Evolutionary conservation across 1,140 invertebrate genomes (phyloP), one percentile per base, ranked within the genome.

Genomic region (Ctenoplectra terminalis): DNA sequence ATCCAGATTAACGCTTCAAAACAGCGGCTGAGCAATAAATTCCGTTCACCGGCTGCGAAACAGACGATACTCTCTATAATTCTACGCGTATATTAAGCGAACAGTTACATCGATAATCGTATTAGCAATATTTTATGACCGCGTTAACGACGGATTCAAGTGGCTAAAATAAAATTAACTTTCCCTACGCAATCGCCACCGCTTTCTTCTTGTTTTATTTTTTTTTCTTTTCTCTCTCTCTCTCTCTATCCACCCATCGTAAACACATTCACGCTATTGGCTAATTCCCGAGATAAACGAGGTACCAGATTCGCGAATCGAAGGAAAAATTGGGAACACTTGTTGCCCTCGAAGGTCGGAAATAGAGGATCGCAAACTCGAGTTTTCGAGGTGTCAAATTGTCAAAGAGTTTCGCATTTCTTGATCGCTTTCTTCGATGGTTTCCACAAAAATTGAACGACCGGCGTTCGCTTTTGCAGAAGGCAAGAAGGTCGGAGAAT

Each of bases 1-100:
- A 69, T 81, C 46, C 72, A 48, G 56, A 84, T 87, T 81, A 87
- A 87, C 76, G 70, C 69, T 83, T 86, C 54, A 81, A 77, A 82
- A 86, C 81, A 50, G 58, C 48, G 66, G 40, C 43, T 43, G n/a
- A 48, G 29, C 67, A 71, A 86, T 86, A 86, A 87, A 86, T 87
- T 73, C 37, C 48, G 63, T 61, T 73, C 64, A 37, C 54, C 67
- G 34, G 69, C n/a, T 31, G 61, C n/a, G 61, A 43, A 77, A 64
- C 79, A 85, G 58, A 81, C 73, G 70, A 71, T 77, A 60, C 26
- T 78, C 23, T 78, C 61, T 37, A 78, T 82, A 77, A 85, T 82
- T 58, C 60, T 34, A 6, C 20, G 75, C 54, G 73, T 63, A 85
- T 74, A 77, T 63, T 81, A 74, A 71, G 23, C 60, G 74, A 70